Evolutionary conservation across 1,140 invertebrate genomes (phyloP).

Genomic region (Megathymus violae): DNA sequence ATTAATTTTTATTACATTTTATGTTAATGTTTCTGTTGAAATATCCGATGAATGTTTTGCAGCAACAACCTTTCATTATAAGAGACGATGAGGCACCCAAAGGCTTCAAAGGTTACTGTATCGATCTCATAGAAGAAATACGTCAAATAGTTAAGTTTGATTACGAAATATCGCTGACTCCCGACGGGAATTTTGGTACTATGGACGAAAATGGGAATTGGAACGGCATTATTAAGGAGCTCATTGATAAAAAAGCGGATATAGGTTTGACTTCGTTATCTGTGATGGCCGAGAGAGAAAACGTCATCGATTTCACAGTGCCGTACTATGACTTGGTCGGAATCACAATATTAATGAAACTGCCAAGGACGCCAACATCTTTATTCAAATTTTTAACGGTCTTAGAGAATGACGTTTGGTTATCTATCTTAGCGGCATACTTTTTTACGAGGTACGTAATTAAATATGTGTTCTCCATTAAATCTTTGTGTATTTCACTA

Average conservation of each 20-base stretch:
- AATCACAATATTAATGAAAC: slow-evolving; percentile 95
- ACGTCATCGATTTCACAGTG: slow-evolving; percentile 97
- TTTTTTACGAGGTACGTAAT: slow-evolving; percentile 92
- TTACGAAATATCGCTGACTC: slow-evolving; percentile 92
- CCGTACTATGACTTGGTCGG: slow-evolving; percentile 98
- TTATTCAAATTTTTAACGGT: slow-evolving; percentile 99
- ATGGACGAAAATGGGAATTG: slow-evolving; percentile 94
- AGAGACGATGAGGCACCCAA: slow-evolving; percentile 86
- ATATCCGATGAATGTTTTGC: slow-evolving; percentile 24
- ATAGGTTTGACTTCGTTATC: slow-evolving; percentile 94
- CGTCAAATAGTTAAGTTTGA: slow-evolving; percentile 93
- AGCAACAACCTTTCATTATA: slow-evolving; percentile 96
- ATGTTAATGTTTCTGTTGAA: slow-evolving; percentile 1
- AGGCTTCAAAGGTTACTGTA: slow-evolving; percentile 95
- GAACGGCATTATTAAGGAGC: slow-evolving; percentile 96
- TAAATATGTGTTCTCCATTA: too few species aligned
- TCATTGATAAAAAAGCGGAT: slow-evolving; percentile 95
- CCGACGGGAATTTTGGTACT: slow-evolving; percentile 92
- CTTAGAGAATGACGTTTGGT: slow-evolving; percentile 97
- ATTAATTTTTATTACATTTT: slow-evolving; percentile 13
- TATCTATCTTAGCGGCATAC: slow-evolving; percentile 97
- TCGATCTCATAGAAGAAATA: slow-evolving; percentile 95
- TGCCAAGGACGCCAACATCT: slow-evolving; percentile 91
- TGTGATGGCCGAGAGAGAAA: slow-evolving; percentile 97
- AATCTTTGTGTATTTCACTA: too few species aligned